Evolutionary conservation across 1,140 invertebrate genomes (phyloP).

Genomic region (Drosophila prosaltans): DNA sequence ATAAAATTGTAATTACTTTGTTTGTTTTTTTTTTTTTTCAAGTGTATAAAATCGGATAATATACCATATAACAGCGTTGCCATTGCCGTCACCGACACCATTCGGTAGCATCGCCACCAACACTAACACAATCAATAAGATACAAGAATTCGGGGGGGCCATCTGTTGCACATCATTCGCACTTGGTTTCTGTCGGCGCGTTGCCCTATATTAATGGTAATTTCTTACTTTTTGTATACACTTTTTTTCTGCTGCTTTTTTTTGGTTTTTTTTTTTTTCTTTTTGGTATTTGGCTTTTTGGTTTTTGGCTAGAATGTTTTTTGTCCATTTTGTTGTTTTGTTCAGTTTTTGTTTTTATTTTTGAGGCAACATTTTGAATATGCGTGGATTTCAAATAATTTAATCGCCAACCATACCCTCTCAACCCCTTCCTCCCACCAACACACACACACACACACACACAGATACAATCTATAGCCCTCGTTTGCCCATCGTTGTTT

Average conservation of each 20-base stretch:
- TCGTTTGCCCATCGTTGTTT: constrained; percentile 1
- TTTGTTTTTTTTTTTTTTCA: neutral
- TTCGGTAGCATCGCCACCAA: constrained; percentile 21
- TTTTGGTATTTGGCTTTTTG: neutral
- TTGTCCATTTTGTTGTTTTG: constrained; percentile 73
- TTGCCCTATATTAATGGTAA: constrained; percentile 81
- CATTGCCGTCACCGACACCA: constrained; percentile 24
- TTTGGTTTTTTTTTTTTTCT: constrained; percentile 26
- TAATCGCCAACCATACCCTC: constrained; percentile 43
- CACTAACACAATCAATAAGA: constrained; percentile 26
- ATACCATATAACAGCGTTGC: constrained; percentile 30
- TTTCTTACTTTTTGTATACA: constrained; percentile 81
- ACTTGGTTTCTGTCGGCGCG: constrained; percentile 79
- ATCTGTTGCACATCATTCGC: constrained; percentile 80
- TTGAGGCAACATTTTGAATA: constrained; percentile 49
- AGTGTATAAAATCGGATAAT: constrained; percentile 48
- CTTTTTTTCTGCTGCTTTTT: neutral
- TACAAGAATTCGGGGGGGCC: constrained; percentile 67
- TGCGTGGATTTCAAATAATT: constrained; percentile 75
- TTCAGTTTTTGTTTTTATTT: constrained; percentile 74
- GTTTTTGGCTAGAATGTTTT: constrained; percentile 62
- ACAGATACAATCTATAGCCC: neutral
- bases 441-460: neutral
- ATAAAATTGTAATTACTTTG: no score
- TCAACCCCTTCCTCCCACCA: neutral